A percentile compares a stretch with the other conserved stretches of the same genome.
Evolutionary conservation across 2,888 invertebrate genomes (phyloP).

Genomic region (Eristalinus sepulchralis): DNA sequence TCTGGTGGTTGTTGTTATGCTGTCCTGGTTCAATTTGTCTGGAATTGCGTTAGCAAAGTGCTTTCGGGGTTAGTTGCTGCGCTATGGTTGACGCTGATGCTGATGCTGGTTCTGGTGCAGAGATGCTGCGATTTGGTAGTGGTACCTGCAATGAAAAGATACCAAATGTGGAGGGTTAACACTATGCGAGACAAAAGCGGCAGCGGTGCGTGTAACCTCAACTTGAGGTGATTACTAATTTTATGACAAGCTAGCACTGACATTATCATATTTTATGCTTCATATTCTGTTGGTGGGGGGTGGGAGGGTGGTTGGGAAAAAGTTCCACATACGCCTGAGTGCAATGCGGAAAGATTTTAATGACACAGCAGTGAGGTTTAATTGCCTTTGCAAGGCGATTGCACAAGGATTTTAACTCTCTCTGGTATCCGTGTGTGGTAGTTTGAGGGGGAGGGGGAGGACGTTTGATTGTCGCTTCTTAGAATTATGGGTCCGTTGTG

Average conservation of each 20-base stretch:
- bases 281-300: neutral
- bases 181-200: neutral
- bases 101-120: neutral
- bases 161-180: slow-evolving; percentile 43
- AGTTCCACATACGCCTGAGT: neutral
- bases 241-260: neutral
- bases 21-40: slow-evolving; percentile 59
- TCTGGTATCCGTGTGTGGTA: neutral
- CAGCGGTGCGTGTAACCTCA: neutral
- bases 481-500: neutral
- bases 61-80: slow-evolving; percentile 13
- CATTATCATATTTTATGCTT: neutral
- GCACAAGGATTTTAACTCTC: neutral
- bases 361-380: neutral
- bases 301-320: too few species aligned
- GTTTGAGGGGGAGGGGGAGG: neutral
- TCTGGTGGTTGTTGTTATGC: slow-evolving; percentile 40
- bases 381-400: neutral
- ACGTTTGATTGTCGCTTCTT: neutral
- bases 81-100: neutral
- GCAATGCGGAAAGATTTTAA: neutral
- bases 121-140: too few species aligned
- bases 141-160: slow-evolving; percentile 64
- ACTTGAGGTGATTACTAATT: slow-evolving; percentile 38
- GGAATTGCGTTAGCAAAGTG: slow-evolving; percentile 61